phyloP scores from a whole-genome alignment of 2,888 invertebrate genomes.

The Nemotelus nigrinus region DNA sequence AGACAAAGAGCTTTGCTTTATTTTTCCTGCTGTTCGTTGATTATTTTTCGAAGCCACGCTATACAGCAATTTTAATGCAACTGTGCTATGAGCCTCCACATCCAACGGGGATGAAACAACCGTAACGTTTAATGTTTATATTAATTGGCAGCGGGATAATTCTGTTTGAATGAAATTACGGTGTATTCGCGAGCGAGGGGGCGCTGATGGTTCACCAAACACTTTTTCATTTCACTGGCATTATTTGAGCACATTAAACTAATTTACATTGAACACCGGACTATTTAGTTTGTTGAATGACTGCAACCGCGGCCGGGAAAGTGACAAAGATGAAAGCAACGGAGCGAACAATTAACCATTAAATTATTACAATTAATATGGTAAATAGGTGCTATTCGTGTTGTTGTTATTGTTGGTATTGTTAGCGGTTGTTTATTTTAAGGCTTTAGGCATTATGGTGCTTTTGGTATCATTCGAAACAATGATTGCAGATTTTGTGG shows the following conservation, averaged over 20 bases:
- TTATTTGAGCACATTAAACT: slow-evolving; percentile 21
- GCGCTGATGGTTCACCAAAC: slow-evolving; percentile 22
- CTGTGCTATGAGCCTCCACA: background rate
- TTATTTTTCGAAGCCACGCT: background rate
- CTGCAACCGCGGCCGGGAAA: background rate
- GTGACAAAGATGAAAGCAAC: slow-evolving; percentile 3
- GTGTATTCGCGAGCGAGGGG: slow-evolving; percentile 5
- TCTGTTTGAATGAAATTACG: slow-evolving; percentile 37
- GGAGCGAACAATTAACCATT: background rate
- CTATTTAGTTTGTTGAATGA: background rate
- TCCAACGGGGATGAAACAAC: slow-evolving; percentile 14
- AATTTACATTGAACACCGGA: slow-evolving; percentile 14
- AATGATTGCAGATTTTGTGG: slow-evolving; percentile 9
- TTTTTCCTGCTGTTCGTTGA: slow-evolving; percentile 16
- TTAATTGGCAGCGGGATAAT: slow-evolving; percentile 41
- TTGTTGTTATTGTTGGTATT: background rate
- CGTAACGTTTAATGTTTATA: slow-evolving; percentile 38
- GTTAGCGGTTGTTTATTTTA: slow-evolving; percentile 4
- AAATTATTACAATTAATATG: slow-evolving; percentile 21
- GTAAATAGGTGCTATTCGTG: background rate
- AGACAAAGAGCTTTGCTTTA: background rate
- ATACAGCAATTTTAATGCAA: slow-evolving; percentile 9
- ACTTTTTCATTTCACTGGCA: slow-evolving; percentile 10
- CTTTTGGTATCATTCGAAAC: slow-evolving; percentile 11
- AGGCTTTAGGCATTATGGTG: background rate